Conservation (phyloP, 2,113 vertebrate genomes). For the Callaeas wilsoni region DNA sequence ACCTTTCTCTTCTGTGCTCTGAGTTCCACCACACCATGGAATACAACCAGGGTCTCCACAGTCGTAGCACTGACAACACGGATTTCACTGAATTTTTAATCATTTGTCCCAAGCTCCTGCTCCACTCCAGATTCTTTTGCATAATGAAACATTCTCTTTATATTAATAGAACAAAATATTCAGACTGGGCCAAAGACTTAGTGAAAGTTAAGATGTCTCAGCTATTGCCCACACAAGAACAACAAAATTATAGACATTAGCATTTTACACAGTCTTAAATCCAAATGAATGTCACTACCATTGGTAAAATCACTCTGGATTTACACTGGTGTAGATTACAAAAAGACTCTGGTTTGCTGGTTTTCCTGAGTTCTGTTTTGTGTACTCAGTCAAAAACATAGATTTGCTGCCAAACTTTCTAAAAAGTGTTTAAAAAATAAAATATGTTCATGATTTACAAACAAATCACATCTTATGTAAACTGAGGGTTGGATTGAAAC, state of each 20-base stretch:
- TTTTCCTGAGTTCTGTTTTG: neutral
- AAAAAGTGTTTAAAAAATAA: neutral
- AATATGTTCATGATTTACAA: neutral
- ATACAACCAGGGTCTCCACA: neutral
- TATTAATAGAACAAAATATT: neutral
- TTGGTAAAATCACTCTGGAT: neutral
- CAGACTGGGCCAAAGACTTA: neutral
- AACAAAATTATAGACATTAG: neutral
- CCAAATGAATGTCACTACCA: neutral
- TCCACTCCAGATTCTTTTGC: neutral
- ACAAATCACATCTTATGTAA: neutral
- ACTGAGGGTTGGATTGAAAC: neutral
- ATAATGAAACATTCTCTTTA: neutral
- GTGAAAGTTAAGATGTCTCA: neutral
- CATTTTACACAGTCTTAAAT: neutral
- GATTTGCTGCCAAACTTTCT: neutral
- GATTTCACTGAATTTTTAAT: neutral
- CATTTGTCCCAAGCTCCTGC: neutral
- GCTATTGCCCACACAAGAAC: neutral
- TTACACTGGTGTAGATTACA: neutral
- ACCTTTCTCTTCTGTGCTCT: neutral
- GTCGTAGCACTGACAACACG: neutral
- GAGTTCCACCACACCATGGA: neutral
- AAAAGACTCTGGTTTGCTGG: neutral
- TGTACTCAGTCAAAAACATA: neutral